phyloP scores from a whole-genome alignment of 2,113 vertebrate species.

The Stegastes partitus region DNA sequence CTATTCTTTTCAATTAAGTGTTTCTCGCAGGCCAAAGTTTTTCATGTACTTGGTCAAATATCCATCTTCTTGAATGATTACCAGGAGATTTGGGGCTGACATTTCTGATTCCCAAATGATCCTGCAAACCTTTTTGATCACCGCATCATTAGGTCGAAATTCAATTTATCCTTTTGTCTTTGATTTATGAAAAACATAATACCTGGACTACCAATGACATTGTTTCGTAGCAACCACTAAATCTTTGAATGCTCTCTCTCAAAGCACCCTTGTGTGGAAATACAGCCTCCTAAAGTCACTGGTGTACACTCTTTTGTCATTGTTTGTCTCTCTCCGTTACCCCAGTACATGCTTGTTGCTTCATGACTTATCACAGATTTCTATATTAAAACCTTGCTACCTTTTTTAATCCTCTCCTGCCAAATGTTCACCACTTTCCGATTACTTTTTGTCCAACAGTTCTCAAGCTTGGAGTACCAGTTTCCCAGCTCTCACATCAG shows the following conservation, averaged over 20 bases:
- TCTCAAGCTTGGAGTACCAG: slow-evolving; percentile 72
- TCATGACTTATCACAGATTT: neutral
- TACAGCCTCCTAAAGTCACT: neutral
- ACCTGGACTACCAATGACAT: neutral
- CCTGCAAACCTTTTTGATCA: accelerated
- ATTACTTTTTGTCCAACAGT: slow-evolving; percentile 48
- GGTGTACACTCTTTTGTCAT: neutral
- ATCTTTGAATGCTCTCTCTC: too few relatives aligned
- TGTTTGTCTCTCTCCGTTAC: neutral
- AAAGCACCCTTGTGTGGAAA: too few relatives aligned
- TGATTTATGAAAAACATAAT: neutral
- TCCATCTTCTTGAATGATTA: too few relatives aligned
- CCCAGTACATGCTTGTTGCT: neutral
- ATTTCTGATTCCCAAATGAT: neutral
- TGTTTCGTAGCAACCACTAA: neutral
- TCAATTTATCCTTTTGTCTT: neutral
- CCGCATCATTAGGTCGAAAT: too few relatives aligned
- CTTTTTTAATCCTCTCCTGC: neutral
- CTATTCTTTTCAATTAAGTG: too few relatives aligned
- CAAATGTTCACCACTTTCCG: neutral
- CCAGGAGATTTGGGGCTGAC: neutral
- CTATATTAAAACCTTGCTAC: neutral
- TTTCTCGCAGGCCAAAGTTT: too few relatives aligned
- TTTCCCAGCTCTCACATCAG: slow-evolving; percentile 39
- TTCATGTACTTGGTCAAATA: too few relatives aligned